A percentile compares a stretch with the other conserved stretches of the same genome.
Evolutionary conservation across 2,113 vertebrate genomes (phyloP).

Genomic region (Corythaixoides concolor): DNA sequence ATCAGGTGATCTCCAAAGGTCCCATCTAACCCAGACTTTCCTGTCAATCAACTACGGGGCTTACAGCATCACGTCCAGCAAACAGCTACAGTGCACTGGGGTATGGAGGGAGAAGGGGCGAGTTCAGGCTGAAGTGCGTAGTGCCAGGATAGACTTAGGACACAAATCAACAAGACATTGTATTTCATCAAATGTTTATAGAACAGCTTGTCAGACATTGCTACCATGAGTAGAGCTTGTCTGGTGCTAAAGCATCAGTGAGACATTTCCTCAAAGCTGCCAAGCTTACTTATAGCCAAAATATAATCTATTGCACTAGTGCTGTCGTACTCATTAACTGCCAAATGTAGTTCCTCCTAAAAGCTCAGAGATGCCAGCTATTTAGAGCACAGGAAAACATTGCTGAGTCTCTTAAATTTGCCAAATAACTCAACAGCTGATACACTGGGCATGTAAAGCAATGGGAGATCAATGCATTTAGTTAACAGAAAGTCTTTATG

Average conservation of each 20-base stretch:
- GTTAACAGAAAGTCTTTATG: not conserved
- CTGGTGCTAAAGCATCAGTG: not conserved
- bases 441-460: not conserved
- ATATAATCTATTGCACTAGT: not conserved
- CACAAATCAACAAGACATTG: not conserved
- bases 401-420: not conserved
- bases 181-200: not conserved
- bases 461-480: not conserved
- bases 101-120: fast-evolving
- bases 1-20: not conserved
- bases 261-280: not conserved
- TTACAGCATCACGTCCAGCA: not conserved
- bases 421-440: not conserved
- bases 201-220: not conserved
- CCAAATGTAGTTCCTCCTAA: not conserved
- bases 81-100: not conserved
- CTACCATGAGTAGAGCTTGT: not conserved
- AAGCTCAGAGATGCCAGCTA: not conserved
- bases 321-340: not conserved
- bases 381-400: not conserved
- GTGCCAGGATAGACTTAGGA: not conserved
- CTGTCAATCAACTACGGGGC: not conserved
- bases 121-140: not conserved
- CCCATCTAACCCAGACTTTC: not conserved
- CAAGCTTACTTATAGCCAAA: not conserved